These are phyloP conservation scores for Ariopsis seemanni DNA, from an alignment of 2,113 vertebrate genomes.

Conservation along the genomic window DNA sequence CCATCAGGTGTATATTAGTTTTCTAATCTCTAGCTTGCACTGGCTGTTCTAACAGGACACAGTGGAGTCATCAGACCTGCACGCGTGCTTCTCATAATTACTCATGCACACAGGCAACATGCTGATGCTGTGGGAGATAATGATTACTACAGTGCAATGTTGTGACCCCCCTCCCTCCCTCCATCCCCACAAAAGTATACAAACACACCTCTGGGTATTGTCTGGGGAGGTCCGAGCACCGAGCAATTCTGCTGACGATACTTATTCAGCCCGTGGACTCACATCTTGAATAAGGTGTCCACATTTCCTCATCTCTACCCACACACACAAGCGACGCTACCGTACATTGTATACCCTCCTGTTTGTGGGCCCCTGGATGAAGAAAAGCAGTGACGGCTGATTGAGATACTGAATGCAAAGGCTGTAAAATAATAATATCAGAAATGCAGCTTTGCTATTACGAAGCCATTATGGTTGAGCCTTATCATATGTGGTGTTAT, in stretches of 20 bases:
- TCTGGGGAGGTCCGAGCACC: constrained; percentile 1
- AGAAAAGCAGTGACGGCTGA: background rate
- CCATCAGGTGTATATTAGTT: constrained; percentile 35
- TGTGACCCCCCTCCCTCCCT: constrained; percentile 20
- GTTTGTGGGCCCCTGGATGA: background rate
- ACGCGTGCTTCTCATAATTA: constrained; percentile 42
- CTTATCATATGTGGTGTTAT: background rate
- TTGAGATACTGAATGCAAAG: background rate
- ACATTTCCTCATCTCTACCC: constrained; percentile 5
- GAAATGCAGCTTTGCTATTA: background rate
- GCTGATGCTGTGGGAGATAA: constrained; percentile 52
- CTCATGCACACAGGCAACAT: constrained; percentile 41
- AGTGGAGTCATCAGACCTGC: constrained; percentile 37
- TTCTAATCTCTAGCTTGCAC: constrained; percentile 41
- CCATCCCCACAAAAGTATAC: constrained; percentile 1
- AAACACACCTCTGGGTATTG: constrained; percentile 20
- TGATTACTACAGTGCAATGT: constrained; percentile 46
- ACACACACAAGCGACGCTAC: background rate
- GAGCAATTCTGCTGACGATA: constrained; percentile 16
- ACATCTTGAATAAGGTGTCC: background rate
- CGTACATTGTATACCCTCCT: background rate
- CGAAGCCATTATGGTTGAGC: background rate
- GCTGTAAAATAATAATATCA: background rate
- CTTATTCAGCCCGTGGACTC: background rate
- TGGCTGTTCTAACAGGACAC: constrained; percentile 50